Base-by-base conservation (phyloP, 2,888 invertebrate species). In the Troides helena region DNA sequence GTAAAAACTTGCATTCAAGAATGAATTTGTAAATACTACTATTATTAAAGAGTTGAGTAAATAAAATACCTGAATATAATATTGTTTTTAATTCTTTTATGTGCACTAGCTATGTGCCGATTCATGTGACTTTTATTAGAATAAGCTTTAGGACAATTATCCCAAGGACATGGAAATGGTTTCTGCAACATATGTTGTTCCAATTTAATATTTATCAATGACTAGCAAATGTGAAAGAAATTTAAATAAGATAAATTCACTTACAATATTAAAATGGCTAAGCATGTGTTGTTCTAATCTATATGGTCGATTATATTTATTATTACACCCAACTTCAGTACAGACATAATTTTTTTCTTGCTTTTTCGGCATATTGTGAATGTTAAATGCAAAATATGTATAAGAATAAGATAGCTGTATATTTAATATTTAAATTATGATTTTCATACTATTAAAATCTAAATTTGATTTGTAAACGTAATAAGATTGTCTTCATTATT, bases 101-200 rank as follows among this genome's bases (percentile, higher is more conserved):
- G 94, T 4, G 83, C 87, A 65, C 81, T 90, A 62, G 90, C 87
- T 62, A 90, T 77, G 75, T 95, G 95, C 0, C 95, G 91, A 78
- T 94, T 94, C 65, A 95, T 83, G 78, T 95, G 95, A 14, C 94
- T 94, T 69, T 93, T 88, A 75, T 91, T 95, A 2, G 94, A 92
- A 72, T 95, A 96, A 1, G 93, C 86, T 80, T 95, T 95, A 6
- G 78, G 77, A 75, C 96, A 96, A 56, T 91, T 91, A n/a, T 90
- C 86, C 76, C 93, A 87, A 18, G 83, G 78, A 74, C 96, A 96
- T 36, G 85, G 84, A 78, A 93, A 95, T 10, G 94, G 93, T 85
- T 93, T 94, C 95, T 94, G 83, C 70, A 84, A 82, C 36, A 60
- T 50, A 60, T 18, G 3, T 58, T 25, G 17, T 18, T 21, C 5